Evolutionary conservation across 2,113 vertebrate species (phyloP).

Genomic region (Myotis brandtii): DNA sequence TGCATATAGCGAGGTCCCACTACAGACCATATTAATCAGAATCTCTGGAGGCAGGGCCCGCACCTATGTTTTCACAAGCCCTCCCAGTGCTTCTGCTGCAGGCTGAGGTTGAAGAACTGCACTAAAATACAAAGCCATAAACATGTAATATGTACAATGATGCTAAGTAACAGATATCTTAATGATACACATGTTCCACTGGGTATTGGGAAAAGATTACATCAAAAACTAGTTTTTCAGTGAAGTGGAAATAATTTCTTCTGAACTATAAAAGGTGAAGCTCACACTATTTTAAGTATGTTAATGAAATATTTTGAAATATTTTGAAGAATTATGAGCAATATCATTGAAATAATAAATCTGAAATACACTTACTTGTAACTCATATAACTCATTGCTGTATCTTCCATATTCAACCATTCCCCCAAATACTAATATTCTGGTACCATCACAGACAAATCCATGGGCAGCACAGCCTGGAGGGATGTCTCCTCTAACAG

Average conservation of each 20-base stretch:
- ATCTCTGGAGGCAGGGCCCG: background rate
- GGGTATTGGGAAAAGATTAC: background rate
- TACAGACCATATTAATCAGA: background rate
- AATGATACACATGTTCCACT: background rate
- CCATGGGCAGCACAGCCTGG: constrained; percentile 98
- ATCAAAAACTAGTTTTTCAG: background rate
- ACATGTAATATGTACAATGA: background rate
- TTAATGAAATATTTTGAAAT: constrained; percentile 26
- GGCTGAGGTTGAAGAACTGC: background rate
- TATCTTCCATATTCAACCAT: constrained; percentile 99
- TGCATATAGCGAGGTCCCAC: background rate
- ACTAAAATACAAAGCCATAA: constrained; percentile 24
- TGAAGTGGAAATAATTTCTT: constrained; percentile 47
- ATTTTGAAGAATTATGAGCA: constrained; percentile 18
- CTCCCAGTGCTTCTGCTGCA: background rate
- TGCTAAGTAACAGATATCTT: background rate
- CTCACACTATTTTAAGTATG: background rate
- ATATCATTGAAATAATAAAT: constrained; percentile 4
- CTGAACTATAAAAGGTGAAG: background rate
- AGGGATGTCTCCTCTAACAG: constrained; percentile 98
- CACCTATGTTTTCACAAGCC: constrained; percentile 21
- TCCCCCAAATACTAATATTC: constrained; percentile 96
- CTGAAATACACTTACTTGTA: constrained; percentile 91
- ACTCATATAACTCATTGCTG: constrained; percentile 95
- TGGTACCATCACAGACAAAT: constrained; percentile 96